A percentile compares a stretch with the other conserved stretches of the same genome.
These are phyloP conservation scores for Ruditapes philippinarum DNA, from an alignment of 1,140 invertebrate genomes.

Conservation along the genomic window DNA sequence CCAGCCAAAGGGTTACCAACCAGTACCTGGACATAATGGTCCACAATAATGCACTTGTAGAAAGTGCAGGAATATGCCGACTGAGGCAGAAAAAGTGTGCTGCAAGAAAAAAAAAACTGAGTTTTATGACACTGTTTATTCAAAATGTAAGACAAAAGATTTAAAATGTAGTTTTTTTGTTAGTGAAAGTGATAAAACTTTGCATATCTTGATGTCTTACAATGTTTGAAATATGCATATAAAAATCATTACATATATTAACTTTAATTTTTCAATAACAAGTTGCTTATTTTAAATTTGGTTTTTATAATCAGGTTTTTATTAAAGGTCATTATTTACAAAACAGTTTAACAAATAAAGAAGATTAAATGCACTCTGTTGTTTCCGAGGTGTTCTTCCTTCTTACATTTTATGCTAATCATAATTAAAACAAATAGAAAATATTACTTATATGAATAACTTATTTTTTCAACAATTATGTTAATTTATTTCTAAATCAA, in stretches of 20 bases:
- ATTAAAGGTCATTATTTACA: too few species aligned
- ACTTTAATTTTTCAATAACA: too few species aligned
- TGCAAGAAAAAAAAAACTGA: slow-evolving; percentile 49
- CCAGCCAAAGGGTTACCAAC: slow-evolving; percentile 51
- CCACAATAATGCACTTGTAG: slow-evolving; percentile 57
- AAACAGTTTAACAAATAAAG: too few species aligned
- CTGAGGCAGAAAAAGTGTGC: slow-evolving; percentile 60
- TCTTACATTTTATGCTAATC: not conserved
- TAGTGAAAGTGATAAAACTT: not conserved
- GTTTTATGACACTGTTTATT: not conserved
- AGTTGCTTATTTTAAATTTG: too few species aligned
- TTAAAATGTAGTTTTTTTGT: not conserved
- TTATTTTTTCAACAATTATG: not conserved
- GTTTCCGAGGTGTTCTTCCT: not conserved
- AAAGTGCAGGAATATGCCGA: slow-evolving; percentile 63
- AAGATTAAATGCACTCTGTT: too few species aligned
- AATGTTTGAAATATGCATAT: not conserved
- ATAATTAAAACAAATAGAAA: not conserved
- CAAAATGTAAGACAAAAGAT: not conserved
- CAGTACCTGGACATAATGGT: not conserved
- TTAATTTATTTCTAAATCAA: too few species aligned
- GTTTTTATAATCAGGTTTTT: too few species aligned
- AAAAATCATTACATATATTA: too few species aligned
- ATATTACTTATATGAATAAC: not conserved
- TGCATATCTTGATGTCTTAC: not conserved